A percentile compares a stretch with the other conserved stretches of the same genome.
Conservation (phyloP, 2,113 vertebrate genomes). For the Lasiurus borealis region DNA sequence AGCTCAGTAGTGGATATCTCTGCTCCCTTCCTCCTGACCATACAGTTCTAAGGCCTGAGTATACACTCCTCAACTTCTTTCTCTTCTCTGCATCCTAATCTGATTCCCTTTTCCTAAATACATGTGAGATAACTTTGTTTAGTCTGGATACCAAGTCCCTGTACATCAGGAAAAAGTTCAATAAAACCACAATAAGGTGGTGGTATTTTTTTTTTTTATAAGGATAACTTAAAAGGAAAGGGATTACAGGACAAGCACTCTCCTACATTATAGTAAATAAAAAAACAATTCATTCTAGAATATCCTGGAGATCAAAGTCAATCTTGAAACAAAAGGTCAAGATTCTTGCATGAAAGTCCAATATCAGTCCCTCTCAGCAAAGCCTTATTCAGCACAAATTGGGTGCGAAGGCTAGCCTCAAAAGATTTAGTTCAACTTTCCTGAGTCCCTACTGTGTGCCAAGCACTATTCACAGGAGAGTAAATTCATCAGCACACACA, state of each 20-base stretch:
- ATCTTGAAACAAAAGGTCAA: slow-evolving; percentile 18
- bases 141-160: neutral
- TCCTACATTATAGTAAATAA: neutral
- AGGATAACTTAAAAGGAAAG: neutral
- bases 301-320: neutral
- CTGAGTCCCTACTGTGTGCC: neutral
- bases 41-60: neutral
- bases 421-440: slow-evolving; percentile 28
- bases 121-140: neutral
- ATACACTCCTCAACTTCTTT: neutral
- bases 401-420: neutral
- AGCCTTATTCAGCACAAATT: neutral
- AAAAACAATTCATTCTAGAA: slow-evolving; percentile 28
- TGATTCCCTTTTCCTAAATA: neutral
- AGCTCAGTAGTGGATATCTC: neutral
- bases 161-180: neutral
- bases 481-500: neutral
- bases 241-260: neutral
- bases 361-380: neutral
- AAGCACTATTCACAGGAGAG: neutral
- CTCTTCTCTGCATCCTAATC: neutral
- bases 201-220: neutral
- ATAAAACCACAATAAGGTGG: neutral
- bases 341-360: slow-evolving; percentile 38
- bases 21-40: neutral